Evolutionary conservation across 2,797 vertebrate genomes (phyloP).

Genomic region (Tapera naevia): DNA sequence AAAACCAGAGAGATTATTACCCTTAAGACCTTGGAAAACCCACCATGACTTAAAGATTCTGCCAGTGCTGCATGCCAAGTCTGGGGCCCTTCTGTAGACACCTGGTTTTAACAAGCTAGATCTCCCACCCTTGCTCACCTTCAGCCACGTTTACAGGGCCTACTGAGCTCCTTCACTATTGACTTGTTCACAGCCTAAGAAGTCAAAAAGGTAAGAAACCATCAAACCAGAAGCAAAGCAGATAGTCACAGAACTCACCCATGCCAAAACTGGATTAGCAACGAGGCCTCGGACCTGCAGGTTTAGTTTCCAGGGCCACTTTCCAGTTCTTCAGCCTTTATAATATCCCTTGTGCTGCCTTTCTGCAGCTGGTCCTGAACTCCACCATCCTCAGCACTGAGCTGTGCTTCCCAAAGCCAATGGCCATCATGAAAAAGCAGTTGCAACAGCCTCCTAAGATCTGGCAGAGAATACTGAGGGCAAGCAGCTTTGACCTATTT

Average conservation of each 20-base stretch:
- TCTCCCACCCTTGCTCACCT: background rate
- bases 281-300: rapidly evolving
- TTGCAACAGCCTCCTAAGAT: background rate
- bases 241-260: background rate
- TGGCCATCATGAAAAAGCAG: background rate
- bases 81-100: background rate
- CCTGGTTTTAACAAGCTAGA: background rate
- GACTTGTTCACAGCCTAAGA: background rate
- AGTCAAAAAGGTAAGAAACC: background rate
- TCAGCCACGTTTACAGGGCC: background rate
- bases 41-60: background rate
- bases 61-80: too few relatives aligned
- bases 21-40: background rate
- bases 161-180: background rate
- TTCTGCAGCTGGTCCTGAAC: background rate
- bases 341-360: background rate
- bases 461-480: background rate
- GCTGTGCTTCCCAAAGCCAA: background rate
- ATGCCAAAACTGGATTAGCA: background rate
- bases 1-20: background rate
- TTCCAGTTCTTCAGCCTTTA: background rate
- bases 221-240: background rate
- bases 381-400: background rate
- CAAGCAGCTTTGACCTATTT: background rate
- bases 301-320: background rate